Base-by-base conservation (phyloP, 2,797 vertebrate species). In the Pogoniulus pusillus region DNA sequence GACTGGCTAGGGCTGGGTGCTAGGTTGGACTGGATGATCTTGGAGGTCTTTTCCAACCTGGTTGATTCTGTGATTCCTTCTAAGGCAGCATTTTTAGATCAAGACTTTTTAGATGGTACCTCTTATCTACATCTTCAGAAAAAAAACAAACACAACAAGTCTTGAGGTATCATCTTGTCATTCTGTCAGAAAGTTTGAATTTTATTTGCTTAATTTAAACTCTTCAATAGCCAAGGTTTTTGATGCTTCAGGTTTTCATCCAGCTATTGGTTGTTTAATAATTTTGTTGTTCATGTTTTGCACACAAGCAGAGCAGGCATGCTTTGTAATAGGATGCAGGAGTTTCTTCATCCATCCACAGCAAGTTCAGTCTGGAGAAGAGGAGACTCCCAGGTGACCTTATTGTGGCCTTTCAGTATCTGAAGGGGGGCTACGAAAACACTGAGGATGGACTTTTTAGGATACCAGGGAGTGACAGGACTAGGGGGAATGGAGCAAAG, bases 191-290 rank as follows among this genome's bases (percentile, higher is more conserved):
- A 85, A 53, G 53, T 55, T 63, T 14, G 2, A 69, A 74, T 26
- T 58, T 65, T 22, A 90, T 77, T 26, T 43, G 79, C 49, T 35
- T n/a, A 87, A 89, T 59, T 47, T 23, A 65, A 65, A 16, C 9
- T 29, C 90, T 82, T 80, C 45, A 80, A 71, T 84, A 80, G 34
- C 47, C 75, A 53, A 66, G 10, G 5, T n/a, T 81, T 85, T 85
- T 89, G 59, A 76, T 30, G 41, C 34, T 37, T 53, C 12, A 70
- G 70, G 22, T 35, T 89, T 45, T 39, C 1, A 57, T 81, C 47
- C 64, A 58, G 7, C 53, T 20, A 74, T 74, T 66, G 30, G 19
- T 27, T 69, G 9, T 35, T 20, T 43, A 27, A 0, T 72, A 55
- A 35, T 72, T 81, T 47, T 73, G 2, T 15, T 39, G 10, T 54